Percentiles rank a stretch among this genome's conserved stretches.
These are phyloP conservation scores for Amphipoea oculea DNA, from an alignment of 2,888 invertebrate genomes.

Conservation along the genomic window DNA sequence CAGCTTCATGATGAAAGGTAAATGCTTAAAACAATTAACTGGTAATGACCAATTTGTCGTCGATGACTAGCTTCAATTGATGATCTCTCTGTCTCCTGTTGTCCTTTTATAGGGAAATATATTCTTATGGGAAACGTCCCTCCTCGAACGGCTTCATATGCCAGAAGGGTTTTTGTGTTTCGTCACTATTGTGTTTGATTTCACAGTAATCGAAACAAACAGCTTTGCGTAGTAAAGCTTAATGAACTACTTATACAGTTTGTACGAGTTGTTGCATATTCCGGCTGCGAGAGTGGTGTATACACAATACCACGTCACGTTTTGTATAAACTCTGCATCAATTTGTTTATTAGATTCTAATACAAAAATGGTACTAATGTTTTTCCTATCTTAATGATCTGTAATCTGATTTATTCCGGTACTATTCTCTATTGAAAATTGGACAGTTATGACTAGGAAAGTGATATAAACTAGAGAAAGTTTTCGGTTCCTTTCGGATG, in stretches of 20 bases:
- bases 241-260: neutral
- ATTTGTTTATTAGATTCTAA: neutral
- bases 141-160: neutral
- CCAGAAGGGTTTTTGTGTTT: constrained; percentile 23
- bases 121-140: constrained; percentile 3
- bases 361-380: neutral
- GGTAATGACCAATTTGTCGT: neutral
- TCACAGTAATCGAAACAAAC: neutral
- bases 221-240: too few relatives aligned
- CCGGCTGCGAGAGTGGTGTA: neutral
- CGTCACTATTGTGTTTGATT: constrained; percentile 24
- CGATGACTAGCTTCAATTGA: neutral
- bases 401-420: too few relatives aligned
- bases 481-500: neutral
- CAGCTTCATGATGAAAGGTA: neutral
- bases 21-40: neutral
- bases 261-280: neutral
- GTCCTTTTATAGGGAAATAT: constrained; percentile 25
- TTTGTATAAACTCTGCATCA: neutral
- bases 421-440: neutral
- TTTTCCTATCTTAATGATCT: too few relatives aligned
- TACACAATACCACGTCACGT: neutral
- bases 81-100: neutral
- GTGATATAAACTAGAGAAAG: neutral
- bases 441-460: neutral